phyloP scores from a whole-genome alignment of 2,797 vertebrate species.

The Ceryle rudis region DNA sequence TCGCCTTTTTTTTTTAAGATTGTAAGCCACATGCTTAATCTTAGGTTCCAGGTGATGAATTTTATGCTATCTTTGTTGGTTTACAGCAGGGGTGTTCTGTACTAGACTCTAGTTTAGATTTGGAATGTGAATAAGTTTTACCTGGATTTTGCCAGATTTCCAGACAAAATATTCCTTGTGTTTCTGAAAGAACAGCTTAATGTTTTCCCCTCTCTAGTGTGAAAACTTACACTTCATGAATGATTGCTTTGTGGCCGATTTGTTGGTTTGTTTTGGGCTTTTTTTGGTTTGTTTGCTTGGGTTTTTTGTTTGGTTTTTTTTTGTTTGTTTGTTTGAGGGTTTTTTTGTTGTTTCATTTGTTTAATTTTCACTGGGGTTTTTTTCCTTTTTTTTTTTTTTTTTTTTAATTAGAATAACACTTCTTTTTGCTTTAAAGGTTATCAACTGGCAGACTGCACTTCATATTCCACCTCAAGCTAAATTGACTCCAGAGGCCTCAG shows the following conservation, averaged over 20 bases:
- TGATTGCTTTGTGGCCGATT: background rate
- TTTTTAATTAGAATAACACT: background rate
- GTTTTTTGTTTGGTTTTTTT: too few species aligned
- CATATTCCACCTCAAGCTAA: slow-evolving; percentile 92
- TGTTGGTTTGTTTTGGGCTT: too few species aligned
- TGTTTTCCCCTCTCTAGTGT: background rate
- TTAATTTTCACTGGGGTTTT: background rate
- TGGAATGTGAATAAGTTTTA: background rate
- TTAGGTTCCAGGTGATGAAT: background rate
- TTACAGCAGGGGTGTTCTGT: background rate
- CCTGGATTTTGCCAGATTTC: background rate
- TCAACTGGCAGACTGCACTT: slow-evolving; percentile 94
- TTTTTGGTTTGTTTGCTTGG: too few species aligned
- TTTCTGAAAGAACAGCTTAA: background rate
- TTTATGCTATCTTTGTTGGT: background rate
- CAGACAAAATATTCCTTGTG: background rate
- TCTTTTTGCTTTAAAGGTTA: slow-evolving; percentile 85
- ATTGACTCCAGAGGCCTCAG: slow-evolving; percentile 92
- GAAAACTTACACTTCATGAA: background rate
- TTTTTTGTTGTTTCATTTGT: background rate
- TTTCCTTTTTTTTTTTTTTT: background rate
- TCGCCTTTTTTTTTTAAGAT: background rate
- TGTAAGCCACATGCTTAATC: background rate
- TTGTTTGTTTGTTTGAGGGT: too few species aligned
- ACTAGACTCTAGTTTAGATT: background rate